Evolutionary conservation across 2,888 invertebrate species (phyloP), one percentile per base, ranked within the genome.

Genomic region (Mesorhabditis spiculigera): DNA sequence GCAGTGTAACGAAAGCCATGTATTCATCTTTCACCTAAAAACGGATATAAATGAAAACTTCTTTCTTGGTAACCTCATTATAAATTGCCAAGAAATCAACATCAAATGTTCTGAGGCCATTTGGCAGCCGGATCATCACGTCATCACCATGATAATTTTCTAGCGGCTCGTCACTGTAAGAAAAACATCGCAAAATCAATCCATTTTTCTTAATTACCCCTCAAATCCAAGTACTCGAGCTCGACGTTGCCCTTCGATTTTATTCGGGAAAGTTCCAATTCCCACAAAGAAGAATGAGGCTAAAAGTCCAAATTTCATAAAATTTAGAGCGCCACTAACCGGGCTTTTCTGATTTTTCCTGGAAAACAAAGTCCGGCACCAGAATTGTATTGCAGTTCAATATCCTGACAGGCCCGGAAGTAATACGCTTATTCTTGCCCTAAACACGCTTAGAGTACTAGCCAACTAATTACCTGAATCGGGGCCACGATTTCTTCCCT

Each of bases 341-440:
- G 16, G 69, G 69, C 61, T 65, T 58, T 41, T 62, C 62, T 28
- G 16, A 1, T 58, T 69, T 65, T 45, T 69, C 65, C 4, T 43
- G n/a, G 66, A 69, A 69, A 41, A 66, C 63, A 66, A 75, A 72
- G 58, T 74, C 69, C 41, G 71, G 68, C 44, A 78, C 66, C 10
- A 77, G 58, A 43, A 78, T 61, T n/a, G 79, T 79, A 63, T 79
- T 78, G 73, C 79, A 79, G 69, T 79, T 78, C 4, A 74, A 68
- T 4, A 74, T 69, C 61, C 68, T n/a, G 10, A 68, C 68, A 10
- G 58, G 43, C 10, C 50, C 68, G 10, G 58, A 50, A 10, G 58
- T 13, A n/a, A 50, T 50, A n/a, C 0, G 58, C 58, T 3, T 50
- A n/a, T 50, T 50, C n/a, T 50, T 50, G n/a, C 58, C 58, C 58